These are phyloP conservation scores for Cyanistes caeruleus DNA, from an alignment of 2,113 vertebrate genomes.

Conservation along the genomic window DNA sequence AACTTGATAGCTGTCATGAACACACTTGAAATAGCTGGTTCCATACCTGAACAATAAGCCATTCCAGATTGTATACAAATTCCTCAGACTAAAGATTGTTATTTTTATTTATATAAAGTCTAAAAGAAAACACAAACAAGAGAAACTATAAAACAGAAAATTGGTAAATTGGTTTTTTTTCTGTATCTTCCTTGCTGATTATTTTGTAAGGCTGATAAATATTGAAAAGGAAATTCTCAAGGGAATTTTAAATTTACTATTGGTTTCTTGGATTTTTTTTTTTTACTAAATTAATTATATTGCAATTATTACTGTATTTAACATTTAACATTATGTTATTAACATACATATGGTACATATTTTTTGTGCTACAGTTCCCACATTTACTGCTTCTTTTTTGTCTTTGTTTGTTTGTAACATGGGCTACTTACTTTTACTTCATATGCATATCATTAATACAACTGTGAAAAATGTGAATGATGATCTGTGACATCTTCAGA, in stretches of 20 bases:
- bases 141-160: neutral
- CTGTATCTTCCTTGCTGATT: neutral
- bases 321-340: neutral
- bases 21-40: neutral
- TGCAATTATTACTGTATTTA: neutral
- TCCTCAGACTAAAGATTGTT: neutral
- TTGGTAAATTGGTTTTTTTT: neutral
- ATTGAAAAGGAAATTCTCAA: neutral
- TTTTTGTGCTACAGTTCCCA: neutral
- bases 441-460: neutral
- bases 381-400: neutral
- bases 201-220: neutral
- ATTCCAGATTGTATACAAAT: neutral
- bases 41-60: neutral
- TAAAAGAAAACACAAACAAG: neutral
- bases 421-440: neutral
- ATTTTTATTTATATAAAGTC: neutral
- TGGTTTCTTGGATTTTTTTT: neutral
- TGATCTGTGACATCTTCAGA: neutral
- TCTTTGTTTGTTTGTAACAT: neutral
- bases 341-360: neutral
- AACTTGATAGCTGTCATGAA: neutral
- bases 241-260: neutral
- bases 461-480: neutral
- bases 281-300: neutral